phyloP scores from a whole-genome alignment of 1,140 invertebrate species.

The Frieseomelitta varia region DNA sequence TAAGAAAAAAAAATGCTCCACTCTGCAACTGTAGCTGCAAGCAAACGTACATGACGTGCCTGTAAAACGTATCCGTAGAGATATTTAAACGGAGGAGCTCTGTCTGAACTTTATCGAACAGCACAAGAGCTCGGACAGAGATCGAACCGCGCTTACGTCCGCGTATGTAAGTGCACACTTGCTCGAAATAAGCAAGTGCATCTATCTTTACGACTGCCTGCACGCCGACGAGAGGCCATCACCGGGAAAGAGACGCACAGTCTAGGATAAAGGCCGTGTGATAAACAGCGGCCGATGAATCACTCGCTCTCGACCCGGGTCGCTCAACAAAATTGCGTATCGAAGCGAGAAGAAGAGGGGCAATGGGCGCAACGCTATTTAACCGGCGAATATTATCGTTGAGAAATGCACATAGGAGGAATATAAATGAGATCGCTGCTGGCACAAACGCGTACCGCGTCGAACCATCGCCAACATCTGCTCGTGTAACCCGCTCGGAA shows the following conservation, averaged over 20 bases:
- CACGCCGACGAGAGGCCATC: background rate
- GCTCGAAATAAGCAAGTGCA: background rate
- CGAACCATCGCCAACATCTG: background rate
- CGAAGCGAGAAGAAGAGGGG: background rate
- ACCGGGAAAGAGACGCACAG: constrained; percentile 25
- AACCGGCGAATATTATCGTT: constrained; percentile 28
- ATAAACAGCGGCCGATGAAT: constrained; percentile 37
- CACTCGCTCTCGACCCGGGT: background rate
- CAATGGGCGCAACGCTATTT: background rate
- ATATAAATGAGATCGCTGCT: constrained; percentile 2
- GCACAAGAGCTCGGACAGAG: background rate
- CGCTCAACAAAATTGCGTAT: constrained; percentile 22
- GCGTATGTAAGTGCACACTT: background rate
- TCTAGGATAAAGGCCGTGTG: constrained; percentile 27
- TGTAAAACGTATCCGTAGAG: too few species aligned
- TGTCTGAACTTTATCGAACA: background rate
- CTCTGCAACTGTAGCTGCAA: too few species aligned
- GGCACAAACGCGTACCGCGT: background rate
- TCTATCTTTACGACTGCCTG: background rate
- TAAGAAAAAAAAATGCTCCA: too few species aligned
- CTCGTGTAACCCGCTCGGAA: background rate
- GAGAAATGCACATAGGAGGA: constrained; percentile 19
- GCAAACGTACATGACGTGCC: too few species aligned
- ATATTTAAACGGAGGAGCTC: background rate
- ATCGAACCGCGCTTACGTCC: too few species aligned